phyloP scores from a whole-genome alignment of 2,113 vertebrate genomes.

The Lepisosteus osseus region DNA sequence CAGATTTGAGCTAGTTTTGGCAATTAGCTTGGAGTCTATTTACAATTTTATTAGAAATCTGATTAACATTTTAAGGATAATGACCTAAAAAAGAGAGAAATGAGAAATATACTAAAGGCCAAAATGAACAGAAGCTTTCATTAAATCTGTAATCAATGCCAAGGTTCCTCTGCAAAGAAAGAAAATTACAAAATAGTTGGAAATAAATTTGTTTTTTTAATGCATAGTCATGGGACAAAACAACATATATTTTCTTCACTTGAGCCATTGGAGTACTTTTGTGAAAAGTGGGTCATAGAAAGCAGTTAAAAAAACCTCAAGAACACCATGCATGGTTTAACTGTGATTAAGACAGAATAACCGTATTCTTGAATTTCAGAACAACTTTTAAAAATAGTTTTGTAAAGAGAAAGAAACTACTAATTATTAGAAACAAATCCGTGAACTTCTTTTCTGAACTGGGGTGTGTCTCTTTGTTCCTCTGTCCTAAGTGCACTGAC shows the following conservation, averaged over 20 bases:
- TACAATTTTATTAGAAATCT: slow-evolving; percentile 65
- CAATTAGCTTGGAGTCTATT: slow-evolving; percentile 54
- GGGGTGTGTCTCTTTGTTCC: not conserved
- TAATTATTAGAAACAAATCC: no score
- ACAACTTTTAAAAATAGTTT: not conserved
- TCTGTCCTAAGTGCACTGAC: not conserved
- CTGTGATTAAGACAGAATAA: no score
- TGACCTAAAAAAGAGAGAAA: slow-evolving; percentile 59
- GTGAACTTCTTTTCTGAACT: no score
- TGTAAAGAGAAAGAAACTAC: not conserved
- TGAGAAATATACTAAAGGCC: slow-evolving; percentile 34
- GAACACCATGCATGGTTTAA: no score
- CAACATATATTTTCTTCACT: no score
- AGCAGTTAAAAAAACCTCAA: no score
- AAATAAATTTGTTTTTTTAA: slow-evolving; percentile 30
- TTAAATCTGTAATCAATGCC: slow-evolving; percentile 70
- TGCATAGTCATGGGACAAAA: no score
- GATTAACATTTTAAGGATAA: slow-evolving; percentile 69
- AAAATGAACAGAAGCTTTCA: slow-evolving; percentile 59
- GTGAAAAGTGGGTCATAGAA: no score
- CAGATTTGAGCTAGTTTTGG: slow-evolving; percentile 41
- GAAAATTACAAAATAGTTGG: slow-evolving; percentile 38
- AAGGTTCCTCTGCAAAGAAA: slow-evolving; percentile 52
- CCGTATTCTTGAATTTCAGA: slow-evolving; percentile 11
- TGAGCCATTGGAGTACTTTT: no score